Evolutionary conservation across 2,797 vertebrate species (phyloP).

Genomic region (Crenuchus spilurus): DNA sequence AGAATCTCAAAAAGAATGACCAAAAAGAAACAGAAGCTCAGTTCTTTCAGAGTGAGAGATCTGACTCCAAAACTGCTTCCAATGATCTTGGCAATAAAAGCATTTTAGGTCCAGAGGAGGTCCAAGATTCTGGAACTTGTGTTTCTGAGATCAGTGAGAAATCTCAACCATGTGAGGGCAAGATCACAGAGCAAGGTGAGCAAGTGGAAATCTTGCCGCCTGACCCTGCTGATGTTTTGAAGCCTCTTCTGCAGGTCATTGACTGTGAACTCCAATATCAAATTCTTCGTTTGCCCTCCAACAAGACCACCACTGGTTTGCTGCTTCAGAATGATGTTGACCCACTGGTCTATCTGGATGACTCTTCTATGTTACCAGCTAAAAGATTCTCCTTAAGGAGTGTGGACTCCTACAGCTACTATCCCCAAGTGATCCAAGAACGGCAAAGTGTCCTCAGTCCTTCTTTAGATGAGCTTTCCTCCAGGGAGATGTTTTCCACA

Average conservation of each 20-base stretch:
- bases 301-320: slow-evolving; percentile 53
- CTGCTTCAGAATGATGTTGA: slow-evolving; percentile 52
- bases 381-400: slow-evolving; percentile 47
- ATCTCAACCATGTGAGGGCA: background rate
- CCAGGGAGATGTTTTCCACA: slow-evolving; percentile 65
- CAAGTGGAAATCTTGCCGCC: slow-evolving; percentile 2
- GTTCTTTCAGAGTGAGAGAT: slow-evolving; percentile 2
- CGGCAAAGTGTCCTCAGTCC: slow-evolving; percentile 64
- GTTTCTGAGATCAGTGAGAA: slow-evolving; percentile 29
- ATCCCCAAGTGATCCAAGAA: slow-evolving; percentile 56
- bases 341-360: slow-evolving; percentile 56
- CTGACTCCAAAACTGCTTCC: background rate
- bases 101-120: background rate
- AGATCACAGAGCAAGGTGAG: background rate
- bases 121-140: slow-evolving; percentile 20
- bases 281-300: slow-evolving; percentile 60
- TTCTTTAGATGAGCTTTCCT: slow-evolving; percentile 65
- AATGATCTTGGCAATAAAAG: slow-evolving; percentile 9
- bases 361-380: slow-evolving; percentile 37
- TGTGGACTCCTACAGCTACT: slow-evolving; percentile 56
- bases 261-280: slow-evolving; percentile 53
- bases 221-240: slow-evolving; percentile 14
- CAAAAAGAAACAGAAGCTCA: background rate
- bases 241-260: slow-evolving; percentile 38
- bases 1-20: slow-evolving; percentile 5